Base-by-base conservation (phyloP, 2,113 vertebrate species). In the Hemichromis elongatus region DNA sequence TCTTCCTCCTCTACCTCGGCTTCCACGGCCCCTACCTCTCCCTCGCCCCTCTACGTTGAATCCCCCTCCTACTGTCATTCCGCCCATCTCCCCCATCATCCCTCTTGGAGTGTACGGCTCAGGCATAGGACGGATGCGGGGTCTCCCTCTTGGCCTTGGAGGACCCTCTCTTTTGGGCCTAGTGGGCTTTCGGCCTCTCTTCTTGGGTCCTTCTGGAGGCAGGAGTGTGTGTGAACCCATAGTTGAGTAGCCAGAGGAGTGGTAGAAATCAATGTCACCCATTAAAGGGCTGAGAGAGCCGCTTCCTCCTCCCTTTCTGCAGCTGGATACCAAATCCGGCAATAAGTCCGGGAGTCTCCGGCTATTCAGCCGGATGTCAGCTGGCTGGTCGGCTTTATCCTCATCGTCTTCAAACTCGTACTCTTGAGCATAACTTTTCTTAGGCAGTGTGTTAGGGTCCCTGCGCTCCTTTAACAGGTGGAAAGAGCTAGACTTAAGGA, bases 351-450 rank as follows among this genome's bases (percentile, higher is more conserved):
- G 97, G 2, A 98, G 95, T 56, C 98, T 96, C 14, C 98, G 96
- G 18, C 97, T 98, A 91, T 98, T 99, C 55, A 98, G 94, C 19
- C 98, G 96, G 86, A 99, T 99, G 86, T 98, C 98, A 0, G 98
- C 97, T 0, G 98, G 98, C 45, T 97, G 97, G 1, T 98, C 97
- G 0, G 97, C 98, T 47, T 98, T 98, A 87, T 98, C 98, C 84
- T 98, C 98, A 0, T 99, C 98, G 0, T 98, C 98, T 91, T 98
- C 96, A 33, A 98, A 99, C 88, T 99, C 98, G 2, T 99, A 99
- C 63, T 99, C 98, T 94, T 99, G 98, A 14, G 97, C 98, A 0
- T 98, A 98, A 79, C 96, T 97, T 54, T 98, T 98, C 78, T 98
- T 98, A 30, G 97, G 97, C 0, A 97, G 95, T 47, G 97, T 97